Base-by-base conservation (phyloP, 2,888 invertebrate genomes). In the Drosophila melanosoma region DNA sequence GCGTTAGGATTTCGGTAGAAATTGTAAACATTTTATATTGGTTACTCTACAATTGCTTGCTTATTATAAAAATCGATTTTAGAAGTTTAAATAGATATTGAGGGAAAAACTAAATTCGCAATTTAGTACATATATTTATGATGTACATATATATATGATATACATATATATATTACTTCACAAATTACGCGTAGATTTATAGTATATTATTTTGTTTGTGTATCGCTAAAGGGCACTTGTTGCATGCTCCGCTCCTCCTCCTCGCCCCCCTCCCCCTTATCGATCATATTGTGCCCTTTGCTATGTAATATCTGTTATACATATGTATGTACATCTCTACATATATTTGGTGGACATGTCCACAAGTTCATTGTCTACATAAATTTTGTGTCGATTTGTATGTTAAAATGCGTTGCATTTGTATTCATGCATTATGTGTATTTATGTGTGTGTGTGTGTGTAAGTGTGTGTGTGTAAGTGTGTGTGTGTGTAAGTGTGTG, bases 351-450 rank as follows among this genome's bases (percentile, higher is more conserved):
- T 49, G 12, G 29, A 12, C 32, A 33, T 52, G 52, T 33, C 64
- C 60, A 5, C 15, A 61, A 69, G 58, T 66, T 75, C 48, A 64
- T 56, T 65, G 65, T 62, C 72, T 63, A 64, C 74, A 71, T 70
- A 67, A 70, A 70, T 78, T 81, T 69, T 72, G 61, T 82, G 51
- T 76, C 74, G 62, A 78, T 83, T 78, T 71, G 60, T 69, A 69
- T 70, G 71, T 74, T 56, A 65, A 67, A 70, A 62, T 59, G 42
- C 54, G 53, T 79, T 58, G 52, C 26, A 62, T 70, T 79, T 51
- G 68, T 78, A 69, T 69, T 72, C 66, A 66, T 79, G 69, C 74
- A 29, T 29, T 29, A 29, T 29, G 29, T 29, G 29, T 29, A 29
- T 29, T 5, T 45, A 7, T 45, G 20, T 7, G 20, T 29, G 62